phyloP scores from a whole-genome alignment of 2,113 vertebrate genomes.

The Clarias gariepinus region DNA sequence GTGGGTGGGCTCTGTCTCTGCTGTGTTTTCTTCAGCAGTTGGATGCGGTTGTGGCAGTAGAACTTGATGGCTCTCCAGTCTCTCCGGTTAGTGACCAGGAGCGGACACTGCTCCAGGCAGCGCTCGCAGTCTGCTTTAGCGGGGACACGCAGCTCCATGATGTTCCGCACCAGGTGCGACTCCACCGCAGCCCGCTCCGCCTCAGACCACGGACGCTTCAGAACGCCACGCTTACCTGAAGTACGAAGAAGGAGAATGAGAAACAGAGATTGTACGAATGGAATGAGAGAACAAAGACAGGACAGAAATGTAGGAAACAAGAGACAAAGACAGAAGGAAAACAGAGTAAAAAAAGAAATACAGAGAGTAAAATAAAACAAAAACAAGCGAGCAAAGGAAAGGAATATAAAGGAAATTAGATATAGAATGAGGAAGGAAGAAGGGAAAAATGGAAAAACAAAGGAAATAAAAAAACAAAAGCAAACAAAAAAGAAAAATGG shows the following conservation, averaged over 20 bases:
- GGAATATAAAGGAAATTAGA: not conserved
- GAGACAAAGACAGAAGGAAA: not conserved
- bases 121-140: constrained; percentile 80
- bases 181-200: constrained; percentile 75
- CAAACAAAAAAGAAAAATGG: no score
- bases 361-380: not conserved
- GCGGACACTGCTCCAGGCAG: constrained; percentile 76
- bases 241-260: not conserved
- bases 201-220: constrained; percentile 78
- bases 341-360: not conserved
- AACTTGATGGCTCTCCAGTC: constrained; percentile 79
- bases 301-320: not conserved
- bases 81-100: constrained; percentile 76
- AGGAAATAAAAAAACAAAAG: not conserved
- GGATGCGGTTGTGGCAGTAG: constrained; percentile 80
- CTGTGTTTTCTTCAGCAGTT: constrained; percentile 77
- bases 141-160: constrained; percentile 73
- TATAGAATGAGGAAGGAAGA: not conserved
- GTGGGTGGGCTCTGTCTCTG: constrained; percentile 64
- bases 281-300: not conserved
- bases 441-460: not conserved
- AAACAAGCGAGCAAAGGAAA: not conserved
- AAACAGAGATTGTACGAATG: not conserved
- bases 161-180: constrained; percentile 75
- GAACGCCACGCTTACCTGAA: constrained; percentile 75